These are phyloP conservation scores for Saxicola maurus DNA, from an alignment of 2,797 vertebrate species.

Conservation along the genomic window DNA sequence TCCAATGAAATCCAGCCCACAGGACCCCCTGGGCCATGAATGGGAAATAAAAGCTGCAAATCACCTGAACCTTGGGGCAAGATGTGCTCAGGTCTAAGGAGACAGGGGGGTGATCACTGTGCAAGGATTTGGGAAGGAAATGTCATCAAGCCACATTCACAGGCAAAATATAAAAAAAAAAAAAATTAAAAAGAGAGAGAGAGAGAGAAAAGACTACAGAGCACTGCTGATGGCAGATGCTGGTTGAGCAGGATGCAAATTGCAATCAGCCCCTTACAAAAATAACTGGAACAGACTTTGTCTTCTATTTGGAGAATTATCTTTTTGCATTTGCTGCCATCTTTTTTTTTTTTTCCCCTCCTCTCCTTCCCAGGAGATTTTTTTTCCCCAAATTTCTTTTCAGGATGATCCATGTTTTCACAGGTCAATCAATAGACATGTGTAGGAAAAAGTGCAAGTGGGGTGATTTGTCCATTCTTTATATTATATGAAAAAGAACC, in stretches of 20 bases:
- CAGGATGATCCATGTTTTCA: not conserved
- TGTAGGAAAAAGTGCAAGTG: not conserved
- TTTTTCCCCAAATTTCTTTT: not conserved
- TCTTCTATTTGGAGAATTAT: slow-evolving; percentile 50
- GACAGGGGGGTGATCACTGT: not conserved
- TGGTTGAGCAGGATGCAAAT: slow-evolving; percentile 62
- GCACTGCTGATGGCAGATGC: slow-evolving; percentile 53
- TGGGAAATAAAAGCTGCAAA: not conserved
- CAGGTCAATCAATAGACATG: not conserved
- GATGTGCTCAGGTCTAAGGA: not conserved
- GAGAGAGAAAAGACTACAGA: not conserved
- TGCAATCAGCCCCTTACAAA: slow-evolving; percentile 66
- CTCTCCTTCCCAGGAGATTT: not conserved
- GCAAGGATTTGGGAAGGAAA: slow-evolving; percentile 30
- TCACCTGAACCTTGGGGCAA: not conserved
- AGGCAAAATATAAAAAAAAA: slow-evolving; percentile 21
- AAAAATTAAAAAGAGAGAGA: not conserved
- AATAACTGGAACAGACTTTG: slow-evolving; percentile 64
- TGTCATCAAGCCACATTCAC: slow-evolving; percentile 59
- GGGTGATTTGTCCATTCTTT: not conserved
- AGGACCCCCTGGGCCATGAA: accelerated
- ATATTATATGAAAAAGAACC: not conserved
- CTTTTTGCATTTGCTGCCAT: slow-evolving; percentile 1
- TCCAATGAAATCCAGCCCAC: not conserved
- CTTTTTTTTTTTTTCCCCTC: not conserved